phyloP scores from a whole-genome alignment of 2,888 invertebrate species.

The Ichneumoninae sp. region DNA sequence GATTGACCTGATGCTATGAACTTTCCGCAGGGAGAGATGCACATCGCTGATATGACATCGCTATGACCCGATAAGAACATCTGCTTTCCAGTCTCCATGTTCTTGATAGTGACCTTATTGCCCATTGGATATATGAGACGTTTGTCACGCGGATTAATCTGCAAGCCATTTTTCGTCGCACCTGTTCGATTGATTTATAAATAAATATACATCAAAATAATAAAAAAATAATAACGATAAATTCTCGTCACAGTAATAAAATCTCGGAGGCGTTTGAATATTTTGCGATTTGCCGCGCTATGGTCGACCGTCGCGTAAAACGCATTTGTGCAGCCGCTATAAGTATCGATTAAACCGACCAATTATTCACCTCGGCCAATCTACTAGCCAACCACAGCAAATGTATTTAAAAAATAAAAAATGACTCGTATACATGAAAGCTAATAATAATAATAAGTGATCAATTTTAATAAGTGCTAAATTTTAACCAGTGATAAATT shows the following conservation, averaged over 20 bases:
- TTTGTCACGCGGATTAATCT: conserved; percentile 89
- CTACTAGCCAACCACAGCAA: background rate
- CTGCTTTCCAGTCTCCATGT: conserved; percentile 90
- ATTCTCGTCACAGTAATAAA: background rate
- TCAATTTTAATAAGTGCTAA: background rate
- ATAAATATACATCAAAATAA: conserved; percentile 64
- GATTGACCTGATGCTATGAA: conserved; percentile 95
- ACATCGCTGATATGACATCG: conserved; percentile 91
- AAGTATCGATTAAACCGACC: background rate
- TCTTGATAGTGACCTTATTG: conserved; percentile 90
- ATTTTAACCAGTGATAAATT: background rate
- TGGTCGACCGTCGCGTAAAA: background rate
- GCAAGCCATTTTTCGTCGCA: conserved; percentile 86
- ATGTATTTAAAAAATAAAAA: background rate
- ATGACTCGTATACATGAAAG: background rate
- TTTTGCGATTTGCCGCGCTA: no score
- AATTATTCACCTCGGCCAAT: background rate
- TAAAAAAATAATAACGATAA: background rate
- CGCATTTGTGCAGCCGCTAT: background rate
- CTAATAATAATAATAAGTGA: background rate
- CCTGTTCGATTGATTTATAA: conserved; percentile 68
- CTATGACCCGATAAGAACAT: conserved; percentile 92
- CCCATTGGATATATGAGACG: conserved; percentile 92
- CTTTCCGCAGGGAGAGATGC: conserved; percentile 91
- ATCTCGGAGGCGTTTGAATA: no score